Percentiles rank a stretch among this genome's conserved stretches.
Evolutionary conservation across 2,113 vertebrate genomes (phyloP).

Genomic region (Paedocypris sp.): DNA sequence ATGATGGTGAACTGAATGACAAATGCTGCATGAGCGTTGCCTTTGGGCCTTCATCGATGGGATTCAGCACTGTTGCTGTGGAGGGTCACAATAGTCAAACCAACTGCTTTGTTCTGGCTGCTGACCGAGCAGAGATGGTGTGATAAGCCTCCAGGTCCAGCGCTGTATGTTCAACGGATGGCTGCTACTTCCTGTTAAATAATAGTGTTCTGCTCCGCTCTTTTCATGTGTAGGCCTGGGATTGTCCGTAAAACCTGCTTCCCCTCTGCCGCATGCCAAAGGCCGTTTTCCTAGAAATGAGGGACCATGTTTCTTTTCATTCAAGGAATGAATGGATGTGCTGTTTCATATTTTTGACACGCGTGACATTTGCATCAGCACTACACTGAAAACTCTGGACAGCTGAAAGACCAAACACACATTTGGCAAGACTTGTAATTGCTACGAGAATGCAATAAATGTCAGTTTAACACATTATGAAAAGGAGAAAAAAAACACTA

Average conservation of each 20-base stretch:
- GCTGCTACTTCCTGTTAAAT: slow-evolving; percentile 29
- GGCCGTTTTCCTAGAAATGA: slow-evolving; percentile 14
- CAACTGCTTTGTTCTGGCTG: slow-evolving; percentile 22
- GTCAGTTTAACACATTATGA: no score
- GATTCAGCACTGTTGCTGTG: not conserved
- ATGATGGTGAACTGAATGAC: no score
- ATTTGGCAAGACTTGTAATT: not conserved
- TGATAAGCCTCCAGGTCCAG: slow-evolving; percentile 29
- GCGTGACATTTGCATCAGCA: slow-evolving; percentile 10
- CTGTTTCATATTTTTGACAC: slow-evolving; percentile 2
- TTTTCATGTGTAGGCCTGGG: slow-evolving; percentile 2
- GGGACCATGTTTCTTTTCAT: slow-evolving; percentile 2
- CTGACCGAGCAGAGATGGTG: slow-evolving; percentile 29
- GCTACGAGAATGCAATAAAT: no score
- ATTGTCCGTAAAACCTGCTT: not conserved
- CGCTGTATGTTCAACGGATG: slow-evolving; percentile 18
- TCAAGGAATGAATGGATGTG: not conserved
- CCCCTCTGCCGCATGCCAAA: slow-evolving; percentile 3
- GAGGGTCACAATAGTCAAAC: slow-evolving; percentile 19
- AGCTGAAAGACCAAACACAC: slow-evolving; percentile 14
- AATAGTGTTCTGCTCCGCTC: slow-evolving; percentile 19
- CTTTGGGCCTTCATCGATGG: not conserved
- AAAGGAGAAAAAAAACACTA: no score
- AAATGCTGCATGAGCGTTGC: no score
- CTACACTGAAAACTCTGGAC: slow-evolving; percentile 12